These are phyloP conservation scores for Micropoecilia bifurca DNA, from an alignment of 2,797 vertebrate species.

Conservation along the genomic window DNA sequence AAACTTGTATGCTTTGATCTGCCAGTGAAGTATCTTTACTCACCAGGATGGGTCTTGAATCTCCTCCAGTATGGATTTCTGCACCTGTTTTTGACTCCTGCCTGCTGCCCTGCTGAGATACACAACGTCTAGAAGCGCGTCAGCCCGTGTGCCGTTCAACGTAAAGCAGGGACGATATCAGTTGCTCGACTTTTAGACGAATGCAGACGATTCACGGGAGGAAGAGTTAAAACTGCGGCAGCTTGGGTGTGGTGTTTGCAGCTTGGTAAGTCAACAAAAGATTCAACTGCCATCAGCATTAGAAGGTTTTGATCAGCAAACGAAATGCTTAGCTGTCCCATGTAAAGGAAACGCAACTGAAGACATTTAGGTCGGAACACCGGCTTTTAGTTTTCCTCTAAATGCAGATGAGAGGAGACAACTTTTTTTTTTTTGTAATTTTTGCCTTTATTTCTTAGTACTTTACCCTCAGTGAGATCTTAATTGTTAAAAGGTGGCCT, in stretches of 20 bases:
- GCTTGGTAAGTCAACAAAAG: slow-evolving; percentile 59
- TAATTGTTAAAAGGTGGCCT: neutral
- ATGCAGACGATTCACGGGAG: slow-evolving; percentile 9
- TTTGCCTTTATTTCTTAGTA: neutral
- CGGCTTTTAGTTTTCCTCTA: neutral
- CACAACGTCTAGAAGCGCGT: slow-evolving; percentile 25
- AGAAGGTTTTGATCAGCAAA: slow-evolving; percentile 57
- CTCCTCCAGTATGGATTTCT: slow-evolving; percentile 34
- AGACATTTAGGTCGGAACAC: neutral
- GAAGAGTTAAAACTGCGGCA: slow-evolving; percentile 12
- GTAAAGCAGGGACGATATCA: neutral
- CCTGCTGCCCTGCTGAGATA: slow-evolving; percentile 67
- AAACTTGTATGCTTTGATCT: neutral
- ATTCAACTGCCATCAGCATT: slow-evolving; percentile 36
- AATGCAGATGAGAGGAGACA: neutral
- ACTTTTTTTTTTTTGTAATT: neutral
- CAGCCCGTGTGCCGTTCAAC: neutral
- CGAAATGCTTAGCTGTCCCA: slow-evolving; percentile 37
- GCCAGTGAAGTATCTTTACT: slow-evolving; percentile 39
- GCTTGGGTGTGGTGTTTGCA: slow-evolving; percentile 52
- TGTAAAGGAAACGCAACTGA: slow-evolving; percentile 3
- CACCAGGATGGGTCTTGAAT: slow-evolving; percentile 70
- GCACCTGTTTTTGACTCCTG: slow-evolving; percentile 37
- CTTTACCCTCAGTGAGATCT: neutral
- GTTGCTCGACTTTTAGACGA: slow-evolving; percentile 7